Evolutionary conservation across 2,113 vertebrate genomes (phyloP).

Genomic region (Eolophus roseicapilla): DNA sequence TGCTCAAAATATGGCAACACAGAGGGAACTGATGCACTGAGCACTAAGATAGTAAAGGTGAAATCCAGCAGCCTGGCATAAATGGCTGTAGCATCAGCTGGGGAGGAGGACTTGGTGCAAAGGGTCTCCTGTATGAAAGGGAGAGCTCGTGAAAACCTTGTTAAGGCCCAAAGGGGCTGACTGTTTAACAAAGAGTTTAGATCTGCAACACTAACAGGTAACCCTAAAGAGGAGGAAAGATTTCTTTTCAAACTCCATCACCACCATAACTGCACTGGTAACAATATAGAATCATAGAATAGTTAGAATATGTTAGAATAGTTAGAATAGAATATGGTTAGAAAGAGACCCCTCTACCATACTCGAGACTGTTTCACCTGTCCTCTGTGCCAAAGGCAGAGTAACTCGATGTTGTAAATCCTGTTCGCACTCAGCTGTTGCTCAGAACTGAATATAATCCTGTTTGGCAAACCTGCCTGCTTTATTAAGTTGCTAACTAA

Average conservation of each 20-base stretch:
- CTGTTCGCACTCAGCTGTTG: not conserved
- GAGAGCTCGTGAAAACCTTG: not conserved
- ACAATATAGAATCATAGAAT: too few relatives aligned
- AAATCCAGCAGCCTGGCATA: not conserved
- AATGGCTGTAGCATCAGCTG: not conserved
- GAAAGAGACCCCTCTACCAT: not conserved
- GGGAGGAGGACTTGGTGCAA: not conserved
- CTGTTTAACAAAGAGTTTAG: not conserved
- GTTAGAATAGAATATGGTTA: not conserved
- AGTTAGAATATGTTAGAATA: too few relatives aligned
- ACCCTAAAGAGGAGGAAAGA: not conserved
- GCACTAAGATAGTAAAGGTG: not conserved
- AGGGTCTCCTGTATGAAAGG: not conserved
- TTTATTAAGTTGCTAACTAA: not conserved
- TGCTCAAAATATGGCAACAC: rapidly evolving
- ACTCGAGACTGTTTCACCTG: not conserved
- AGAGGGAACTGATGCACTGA: not conserved
- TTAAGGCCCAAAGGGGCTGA: not conserved
- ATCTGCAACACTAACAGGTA: not conserved
- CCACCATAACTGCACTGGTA: not conserved
- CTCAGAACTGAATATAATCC: not conserved
- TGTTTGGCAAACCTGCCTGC: not conserved
- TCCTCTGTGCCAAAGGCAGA: not conserved
- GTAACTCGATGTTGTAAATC: not conserved
- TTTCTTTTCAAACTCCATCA: not conserved